Evolutionary conservation across 1,140 invertebrate genomes (phyloP), one percentile per base, ranked within the genome.

Genomic region (Drosophila bifasciata): DNA sequence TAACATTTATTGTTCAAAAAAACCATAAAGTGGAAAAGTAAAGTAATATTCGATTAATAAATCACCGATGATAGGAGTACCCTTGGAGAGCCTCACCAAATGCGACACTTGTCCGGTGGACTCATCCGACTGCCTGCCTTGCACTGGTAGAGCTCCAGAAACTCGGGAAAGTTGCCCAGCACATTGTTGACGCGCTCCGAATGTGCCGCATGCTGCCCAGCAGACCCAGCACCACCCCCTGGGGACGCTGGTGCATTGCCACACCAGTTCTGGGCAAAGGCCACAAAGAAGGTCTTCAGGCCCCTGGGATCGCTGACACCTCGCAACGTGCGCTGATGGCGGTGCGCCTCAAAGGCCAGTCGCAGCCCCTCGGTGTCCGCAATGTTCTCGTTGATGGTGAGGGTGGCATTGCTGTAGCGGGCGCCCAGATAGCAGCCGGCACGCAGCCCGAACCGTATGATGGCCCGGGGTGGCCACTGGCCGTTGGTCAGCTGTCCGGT

Each of bases 191-290:
- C 90, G 3, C 90, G 57, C 41, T 91, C 86, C 15, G 48, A 28
- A 6, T 89, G 79, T 0, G 41, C 25, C 8, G 79, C 57, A 11
- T 91, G 89, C 32, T 57, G 52, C n/a, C 3, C 5, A 51, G 46
- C 0, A 2, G n/a, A n/a, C n/a, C 11, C n/a, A 32, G 3, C 32
- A 32, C 7, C 25, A 1, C 43, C 55, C 23, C n/a, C 11, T 17
- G 59, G 44, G 3, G 44, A 1, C 1, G 39, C 11, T 13, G n/a
- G n/a, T n/a, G 52, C 40, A 9, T 55, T 51, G 5, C 89, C 86
- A 4, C 90, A 91, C 90, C 90, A 91, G 2, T 78, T 91, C 41
- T 91, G 90, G 0, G 90, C 90, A 32, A 79, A 91, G 19, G 79
- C 79, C 9, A 83, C 45, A 49, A 91, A 91, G 55, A 91, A 91